phyloP scores from a whole-genome alignment of 2,113 vertebrate genomes.

The Apistogramma diplotaenia region DNA sequence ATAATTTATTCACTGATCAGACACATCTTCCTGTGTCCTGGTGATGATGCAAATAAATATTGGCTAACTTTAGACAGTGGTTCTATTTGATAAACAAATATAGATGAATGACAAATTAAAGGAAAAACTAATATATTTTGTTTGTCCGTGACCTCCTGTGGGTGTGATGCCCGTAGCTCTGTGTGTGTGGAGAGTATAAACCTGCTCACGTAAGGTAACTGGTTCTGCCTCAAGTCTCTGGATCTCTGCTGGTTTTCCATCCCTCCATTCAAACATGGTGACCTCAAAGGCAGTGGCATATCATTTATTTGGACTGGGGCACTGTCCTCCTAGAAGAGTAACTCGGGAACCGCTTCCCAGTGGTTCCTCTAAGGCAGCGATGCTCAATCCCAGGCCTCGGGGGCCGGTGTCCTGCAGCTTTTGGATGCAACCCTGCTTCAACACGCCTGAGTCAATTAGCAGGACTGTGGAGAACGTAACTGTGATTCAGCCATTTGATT shows the following conservation, averaged over 20 bases:
- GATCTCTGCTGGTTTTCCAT: neutral
- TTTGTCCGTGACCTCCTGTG: neutral
- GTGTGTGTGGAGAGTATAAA: neutral
- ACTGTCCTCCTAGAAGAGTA: too few relatives aligned
- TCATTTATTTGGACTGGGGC: too few relatives aligned
- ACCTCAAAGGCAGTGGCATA: too few relatives aligned
- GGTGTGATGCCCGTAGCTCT: neutral
- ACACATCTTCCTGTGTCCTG: neutral
- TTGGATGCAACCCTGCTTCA: too few relatives aligned
- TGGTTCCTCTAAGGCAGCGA: too few relatives aligned
- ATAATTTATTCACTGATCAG: neutral
- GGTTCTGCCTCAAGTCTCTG: neutral
- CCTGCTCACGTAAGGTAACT: neutral
- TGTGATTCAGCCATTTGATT: too few relatives aligned
- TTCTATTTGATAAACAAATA: neutral
- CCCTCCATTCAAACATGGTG: too few relatives aligned
- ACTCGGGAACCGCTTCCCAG: too few relatives aligned
- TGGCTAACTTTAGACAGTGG: neutral
- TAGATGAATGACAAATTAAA: neutral
- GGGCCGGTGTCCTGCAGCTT: too few relatives aligned
- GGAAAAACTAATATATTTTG: neutral
- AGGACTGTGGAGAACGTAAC: too few relatives aligned
- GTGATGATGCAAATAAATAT: neutral
- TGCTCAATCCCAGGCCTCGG: too few relatives aligned
- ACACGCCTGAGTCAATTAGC: too few relatives aligned